Percentiles rank a stretch among this genome's conserved stretches.
Evolutionary conservation across 2,888 invertebrate species (phyloP).

Genomic region (Eupithecia subfuscata): DNA sequence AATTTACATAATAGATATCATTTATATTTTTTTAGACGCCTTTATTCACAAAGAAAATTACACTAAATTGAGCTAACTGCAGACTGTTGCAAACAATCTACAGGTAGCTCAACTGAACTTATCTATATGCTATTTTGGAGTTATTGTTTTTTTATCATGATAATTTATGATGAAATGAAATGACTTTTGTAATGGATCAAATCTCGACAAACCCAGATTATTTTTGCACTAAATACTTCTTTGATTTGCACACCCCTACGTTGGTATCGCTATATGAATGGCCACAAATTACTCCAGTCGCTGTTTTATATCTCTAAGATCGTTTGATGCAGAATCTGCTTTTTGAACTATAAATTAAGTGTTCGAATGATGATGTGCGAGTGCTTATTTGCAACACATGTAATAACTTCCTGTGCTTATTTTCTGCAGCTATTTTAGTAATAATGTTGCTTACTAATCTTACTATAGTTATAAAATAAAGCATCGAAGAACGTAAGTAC

Average conservation of each 20-base stretch:
- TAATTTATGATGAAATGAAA: no score
- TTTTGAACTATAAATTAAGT: constrained; percentile 15
- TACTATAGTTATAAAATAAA: neutral
- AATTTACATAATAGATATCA: neutral
- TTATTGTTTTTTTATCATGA: no score
- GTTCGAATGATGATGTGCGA: neutral
- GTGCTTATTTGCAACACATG: neutral
- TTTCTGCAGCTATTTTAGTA: neutral
- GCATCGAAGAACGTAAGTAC: neutral
- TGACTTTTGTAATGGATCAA: no score
- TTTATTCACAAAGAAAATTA: no score
- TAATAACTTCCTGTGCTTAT: constrained; percentile 8
- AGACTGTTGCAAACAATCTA: no score
- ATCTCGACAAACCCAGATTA: neutral
- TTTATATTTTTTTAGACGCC: no score
- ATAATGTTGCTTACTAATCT: neutral
- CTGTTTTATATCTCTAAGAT: constrained; percentile 20
- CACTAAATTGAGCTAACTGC: no score
- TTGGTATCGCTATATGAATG: constrained; percentile 6
- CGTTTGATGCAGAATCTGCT: constrained; percentile 20
- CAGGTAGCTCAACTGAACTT: no score
- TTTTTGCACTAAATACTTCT: neutral
- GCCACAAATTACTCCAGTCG: constrained; percentile 24
- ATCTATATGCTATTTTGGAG: no score
- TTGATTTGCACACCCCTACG: constrained; percentile 21